Evolutionary conservation across 2,888 invertebrate genomes (phyloP), one percentile per base, ranked within the genome.

Genomic region (Mesorhabditis belari): DNA sequence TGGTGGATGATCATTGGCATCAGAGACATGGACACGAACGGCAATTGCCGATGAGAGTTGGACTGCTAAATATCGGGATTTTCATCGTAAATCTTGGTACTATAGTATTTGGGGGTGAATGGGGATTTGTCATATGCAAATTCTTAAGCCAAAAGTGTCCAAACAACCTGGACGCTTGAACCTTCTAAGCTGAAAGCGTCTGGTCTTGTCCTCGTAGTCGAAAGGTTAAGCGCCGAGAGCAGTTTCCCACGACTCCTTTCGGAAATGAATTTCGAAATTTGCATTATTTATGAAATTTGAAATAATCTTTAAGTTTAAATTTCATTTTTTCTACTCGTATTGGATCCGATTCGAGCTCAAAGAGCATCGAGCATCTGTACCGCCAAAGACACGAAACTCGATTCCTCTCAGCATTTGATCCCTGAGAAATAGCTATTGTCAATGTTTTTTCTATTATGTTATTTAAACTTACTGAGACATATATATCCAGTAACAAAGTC

Each of bases 311-410:
- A n/a, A n/a, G n/a, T n/a, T n/a, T n/a, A n/a, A n/a, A n/a, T n/a
- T n/a, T n/a, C n/a, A n/a, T n/a, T n/a, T n/a, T n/a, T n/a, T n/a
- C n/a, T 12, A 51, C 17, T 2, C 19, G 19, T 52, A 25, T 5
- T 25, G 12, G 9, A 25, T 44, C 55, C 55, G 62, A 65, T 61
- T 77, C 78, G 54, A 79, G 70, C 55, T 77, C 81, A 53, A 80
- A 81, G 63, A 74, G 79, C 67, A 64, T 80, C 64, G 80, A 64
- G 64, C 90, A 89, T 57, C 90, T 85, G 0, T 89, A 2, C 92
- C 93, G 6, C 89, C 93, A 77, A 92, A 91, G 49, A 98, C 92
- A 9, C 91, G 90, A 82, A 96, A 98, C 77, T 91, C 90, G 0
- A 96, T 90, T n/a, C n/a, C n/a, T n/a, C 1, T 89, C 87, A 0